Evolutionary conservation across 2,888 invertebrate species (phyloP).

Genomic region (Ommatoiulus sabulosus): DNA sequence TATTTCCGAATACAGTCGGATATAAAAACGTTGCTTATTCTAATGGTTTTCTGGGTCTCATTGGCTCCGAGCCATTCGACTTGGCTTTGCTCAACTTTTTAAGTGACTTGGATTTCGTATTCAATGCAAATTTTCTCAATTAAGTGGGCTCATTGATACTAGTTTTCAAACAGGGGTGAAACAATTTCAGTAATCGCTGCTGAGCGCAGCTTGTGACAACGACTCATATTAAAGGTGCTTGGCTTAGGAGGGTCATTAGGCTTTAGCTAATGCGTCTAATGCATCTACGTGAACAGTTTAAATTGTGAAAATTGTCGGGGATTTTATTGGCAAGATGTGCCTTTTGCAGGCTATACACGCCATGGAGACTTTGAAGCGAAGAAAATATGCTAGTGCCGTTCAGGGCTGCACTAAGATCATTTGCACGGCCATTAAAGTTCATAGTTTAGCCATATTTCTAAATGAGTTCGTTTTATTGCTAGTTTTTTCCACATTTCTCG

Average conservation of each 20-base stretch:
- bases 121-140: slow-evolving; percentile 40
- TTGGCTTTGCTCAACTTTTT: background rate
- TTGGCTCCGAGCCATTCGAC: background rate
- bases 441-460: slow-evolving; percentile 39
- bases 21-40: background rate
- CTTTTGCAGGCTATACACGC: background rate
- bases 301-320: slow-evolving; percentile 38
- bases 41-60: background rate
- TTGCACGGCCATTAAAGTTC: slow-evolving; percentile 41
- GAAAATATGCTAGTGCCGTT: background rate
- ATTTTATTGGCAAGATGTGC: slow-evolving; percentile 44
- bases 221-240: slow-evolving; percentile 52
- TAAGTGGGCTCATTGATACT: slow-evolving; percentile 44
- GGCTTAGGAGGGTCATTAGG: slow-evolving; percentile 50
- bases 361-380: no score
- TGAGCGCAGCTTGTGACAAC: slow-evolving; percentile 51
- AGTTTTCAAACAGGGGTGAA: slow-evolving; percentile 45
- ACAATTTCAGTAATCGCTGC: slow-evolving; percentile 35
- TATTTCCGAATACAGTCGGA: background rate
- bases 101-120: slow-evolving; percentile 31
- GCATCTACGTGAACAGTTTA: slow-evolving; percentile 41
- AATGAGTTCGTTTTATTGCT: slow-evolving; percentile 41
- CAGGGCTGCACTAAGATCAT: slow-evolving; percentile 41
- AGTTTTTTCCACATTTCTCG: background rate
- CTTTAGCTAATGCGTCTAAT: slow-evolving; percentile 45